Evolutionary conservation across 2,888 invertebrate genomes (phyloP).

Genomic region (Sarcophaga variegata): DNA sequence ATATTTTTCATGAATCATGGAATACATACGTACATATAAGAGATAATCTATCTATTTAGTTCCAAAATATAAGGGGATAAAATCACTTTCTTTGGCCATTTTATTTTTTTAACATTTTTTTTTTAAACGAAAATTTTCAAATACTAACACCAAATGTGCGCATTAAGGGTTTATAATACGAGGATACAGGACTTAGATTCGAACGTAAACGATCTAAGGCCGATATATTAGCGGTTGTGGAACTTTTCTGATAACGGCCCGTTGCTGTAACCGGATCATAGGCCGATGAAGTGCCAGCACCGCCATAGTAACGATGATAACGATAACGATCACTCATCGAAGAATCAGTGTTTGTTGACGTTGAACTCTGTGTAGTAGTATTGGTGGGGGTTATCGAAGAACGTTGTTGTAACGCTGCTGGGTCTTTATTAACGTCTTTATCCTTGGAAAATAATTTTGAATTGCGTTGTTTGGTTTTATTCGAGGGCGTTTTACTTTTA

Average conservation of each 20-base stretch:
- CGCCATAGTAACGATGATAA: conserved; percentile 77
- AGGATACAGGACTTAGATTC: conserved; percentile 80
- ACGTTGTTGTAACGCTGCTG: background rate
- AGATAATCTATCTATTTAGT: background rate
- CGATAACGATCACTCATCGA: conserved; percentile 80
- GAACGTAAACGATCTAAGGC: conserved; percentile 81
- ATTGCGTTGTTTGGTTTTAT: conserved; percentile 71
- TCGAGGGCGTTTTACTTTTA: conserved; percentile 75
- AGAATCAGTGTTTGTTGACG: conserved; percentile 65
- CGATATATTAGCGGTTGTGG: conserved; percentile 76
- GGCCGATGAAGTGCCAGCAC: conserved; percentile 70
- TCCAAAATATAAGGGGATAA: background rate
- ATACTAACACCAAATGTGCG: conserved; percentile 81
- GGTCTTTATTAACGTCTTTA: conserved; percentile 68
- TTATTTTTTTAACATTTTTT: conserved; percentile 11
- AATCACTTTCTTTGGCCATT: background rate
- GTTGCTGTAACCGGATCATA: conserved; percentile 53
- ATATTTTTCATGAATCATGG: conserved; percentile 37
- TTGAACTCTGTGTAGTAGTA: conserved; percentile 27
- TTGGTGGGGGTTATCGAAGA: conserved; percentile 66
- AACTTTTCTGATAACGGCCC: conserved; percentile 79
- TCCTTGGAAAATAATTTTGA: conserved; percentile 63
- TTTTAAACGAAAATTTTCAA: conserved; percentile 15
- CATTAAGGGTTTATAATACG: conserved; percentile 81
- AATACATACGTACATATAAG: background rate